Evolutionary conservation across 2,888 invertebrate species (phyloP).

Genomic region (Priocnemis perturbator): DNA sequence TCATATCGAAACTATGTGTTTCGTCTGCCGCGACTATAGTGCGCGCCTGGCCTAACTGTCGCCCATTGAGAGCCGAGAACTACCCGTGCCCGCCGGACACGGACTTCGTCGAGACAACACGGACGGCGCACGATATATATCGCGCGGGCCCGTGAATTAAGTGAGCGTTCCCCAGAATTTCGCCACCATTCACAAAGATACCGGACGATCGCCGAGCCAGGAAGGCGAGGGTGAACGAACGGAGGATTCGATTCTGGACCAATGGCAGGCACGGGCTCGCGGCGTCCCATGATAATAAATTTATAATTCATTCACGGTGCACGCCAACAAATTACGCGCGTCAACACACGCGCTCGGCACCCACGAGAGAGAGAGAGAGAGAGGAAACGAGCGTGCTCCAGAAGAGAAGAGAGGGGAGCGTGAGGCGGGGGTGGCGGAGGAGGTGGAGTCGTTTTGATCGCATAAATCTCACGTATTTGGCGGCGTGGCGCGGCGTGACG

Average conservation of each 20-base stretch:
- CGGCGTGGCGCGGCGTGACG: constrained; percentile 70
- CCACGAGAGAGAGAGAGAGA: constrained; percentile 5
- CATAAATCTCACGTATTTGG: constrained; percentile 72
- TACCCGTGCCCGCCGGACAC: too few relatives aligned
- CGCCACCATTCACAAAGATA: too few relatives aligned
- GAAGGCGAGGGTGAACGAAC: background rate
- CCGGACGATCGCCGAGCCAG: background rate
- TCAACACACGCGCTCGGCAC: constrained; percentile 41
- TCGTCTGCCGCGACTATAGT: too few relatives aligned
- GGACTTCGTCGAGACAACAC: too few relatives aligned
- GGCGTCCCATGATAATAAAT: constrained; percentile 60
- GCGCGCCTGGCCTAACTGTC: too few relatives aligned
- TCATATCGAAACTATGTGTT: too few relatives aligned
- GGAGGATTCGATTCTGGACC: background rate
- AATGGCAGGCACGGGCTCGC: constrained; percentile 5
- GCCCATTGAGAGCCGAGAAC: too few relatives aligned
- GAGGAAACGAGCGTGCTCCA: constrained; percentile 11
- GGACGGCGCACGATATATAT: too few relatives aligned
- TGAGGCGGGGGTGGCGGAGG: constrained; percentile 31
- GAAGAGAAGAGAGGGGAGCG: constrained; percentile 16
- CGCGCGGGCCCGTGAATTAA: too few relatives aligned
- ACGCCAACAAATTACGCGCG: constrained; percentile 67
- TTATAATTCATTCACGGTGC: constrained; percentile 66
- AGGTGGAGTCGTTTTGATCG: constrained; percentile 52
- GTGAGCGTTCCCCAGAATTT: too few relatives aligned